Conservation (phyloP, 2,888 invertebrate genomes). For the Aelia acuminata region DNA sequence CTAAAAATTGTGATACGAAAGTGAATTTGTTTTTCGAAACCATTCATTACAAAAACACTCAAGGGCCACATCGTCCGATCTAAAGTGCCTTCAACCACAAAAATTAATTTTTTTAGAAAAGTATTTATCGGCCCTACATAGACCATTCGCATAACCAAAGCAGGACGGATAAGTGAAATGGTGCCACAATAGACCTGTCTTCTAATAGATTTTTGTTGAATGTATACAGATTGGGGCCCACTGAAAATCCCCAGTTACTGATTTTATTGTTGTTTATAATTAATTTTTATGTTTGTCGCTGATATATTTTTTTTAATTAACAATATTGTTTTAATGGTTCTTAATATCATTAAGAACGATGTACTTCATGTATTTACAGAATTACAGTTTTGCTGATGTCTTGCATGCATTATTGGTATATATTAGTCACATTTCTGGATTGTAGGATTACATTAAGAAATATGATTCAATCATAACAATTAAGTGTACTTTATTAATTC, state of each 20-base stretch:
- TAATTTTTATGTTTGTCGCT: constrained; percentile 66
- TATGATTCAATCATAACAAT: constrained; percentile 66
- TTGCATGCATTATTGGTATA: constrained; percentile 67
- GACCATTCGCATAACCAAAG: constrained; percentile 82
- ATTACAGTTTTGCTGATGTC: constrained; percentile 67
- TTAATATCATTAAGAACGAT: constrained; percentile 66
- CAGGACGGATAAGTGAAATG: constrained; percentile 64
- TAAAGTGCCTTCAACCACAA: constrained; percentile 89
- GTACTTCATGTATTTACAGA: constrained; percentile 67
- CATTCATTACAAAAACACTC: constrained; percentile 70
- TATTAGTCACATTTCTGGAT: constrained; percentile 67
- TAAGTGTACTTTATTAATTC: constrained; percentile 63
- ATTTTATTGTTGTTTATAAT: constrained; percentile 66
- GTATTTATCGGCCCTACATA: constrained; percentile 87
- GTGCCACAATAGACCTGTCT: constrained; percentile 62
- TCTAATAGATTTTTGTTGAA: constrained; percentile 58
- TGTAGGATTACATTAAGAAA: constrained; percentile 67
- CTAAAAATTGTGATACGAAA: constrained; percentile 66
- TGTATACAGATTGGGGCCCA: constrained; percentile 64
- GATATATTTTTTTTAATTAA: constrained; percentile 63
- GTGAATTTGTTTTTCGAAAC: constrained; percentile 66
- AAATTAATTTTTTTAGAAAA: constrained; percentile 86
- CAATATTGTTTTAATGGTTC: constrained; percentile 66
- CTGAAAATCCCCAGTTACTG: constrained; percentile 66
- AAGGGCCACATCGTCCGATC: constrained; percentile 95